phyloP scores from a whole-genome alignment of 2,113 vertebrate species.

The Rhynchomys soricoides region DNA sequence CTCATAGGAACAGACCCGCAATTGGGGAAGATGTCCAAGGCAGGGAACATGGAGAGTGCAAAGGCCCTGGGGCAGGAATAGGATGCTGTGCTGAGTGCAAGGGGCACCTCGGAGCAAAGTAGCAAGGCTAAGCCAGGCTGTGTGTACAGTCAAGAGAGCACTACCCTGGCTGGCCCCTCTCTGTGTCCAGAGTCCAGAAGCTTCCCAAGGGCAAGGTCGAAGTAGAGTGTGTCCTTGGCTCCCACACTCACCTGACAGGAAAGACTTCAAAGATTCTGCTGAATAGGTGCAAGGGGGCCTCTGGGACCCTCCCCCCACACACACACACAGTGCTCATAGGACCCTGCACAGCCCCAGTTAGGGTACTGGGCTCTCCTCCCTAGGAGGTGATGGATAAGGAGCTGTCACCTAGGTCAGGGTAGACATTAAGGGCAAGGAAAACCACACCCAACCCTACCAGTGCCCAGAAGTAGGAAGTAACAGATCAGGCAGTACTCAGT shows the following conservation, averaged over 20 bases:
- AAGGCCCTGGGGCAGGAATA: background rate
- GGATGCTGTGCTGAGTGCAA: background rate
- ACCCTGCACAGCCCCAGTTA: background rate
- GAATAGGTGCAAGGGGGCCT: too few relatives aligned
- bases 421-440: background rate
- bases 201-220: background rate
- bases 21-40: background rate
- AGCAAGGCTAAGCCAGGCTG: background rate
- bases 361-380: too few relatives aligned
- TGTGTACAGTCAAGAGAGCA: fast-evolving
- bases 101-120: background rate
- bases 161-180: background rate
- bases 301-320: background rate
- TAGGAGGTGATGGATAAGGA: background rate
- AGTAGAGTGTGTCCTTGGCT: too few relatives aligned
- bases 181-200: background rate
- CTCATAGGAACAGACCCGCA: background rate
- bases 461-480: background rate
- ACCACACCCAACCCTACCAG: background rate
- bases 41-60: background rate
- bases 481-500: background rate
- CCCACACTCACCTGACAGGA: background rate
- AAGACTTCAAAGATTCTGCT: fast-evolving
- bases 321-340: background rate
- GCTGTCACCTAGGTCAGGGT: background rate